Evolutionary conservation across 2,797 vertebrate genomes (phyloP).

Genomic region (Spinus olivaceus): DNA sequence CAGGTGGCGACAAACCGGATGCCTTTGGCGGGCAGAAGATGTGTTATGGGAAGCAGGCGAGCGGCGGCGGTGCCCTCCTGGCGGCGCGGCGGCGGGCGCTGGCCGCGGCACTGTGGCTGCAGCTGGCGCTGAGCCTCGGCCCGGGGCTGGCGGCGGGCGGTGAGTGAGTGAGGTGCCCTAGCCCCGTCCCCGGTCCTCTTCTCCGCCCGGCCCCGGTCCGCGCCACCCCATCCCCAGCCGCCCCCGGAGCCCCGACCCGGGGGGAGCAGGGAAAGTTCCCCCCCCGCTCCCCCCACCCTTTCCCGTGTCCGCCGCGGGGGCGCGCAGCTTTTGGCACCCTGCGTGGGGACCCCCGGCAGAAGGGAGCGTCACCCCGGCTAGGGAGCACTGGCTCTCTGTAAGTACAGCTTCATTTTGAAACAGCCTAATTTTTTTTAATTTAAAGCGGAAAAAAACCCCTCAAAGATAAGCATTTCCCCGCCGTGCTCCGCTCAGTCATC

Average conservation of each 20-base stretch:
- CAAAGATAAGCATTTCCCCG: not conserved
- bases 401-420: not conserved
- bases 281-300: not conserved
- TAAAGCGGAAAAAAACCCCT: accelerated
- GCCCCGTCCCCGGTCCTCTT: not conserved
- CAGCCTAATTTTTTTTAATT: not conserved
- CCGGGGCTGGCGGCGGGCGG: conserved; percentile 73
- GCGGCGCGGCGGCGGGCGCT: conserved; percentile 64
- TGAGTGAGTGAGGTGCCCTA: conserved; percentile 63
- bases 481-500: not conserved
- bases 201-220: not conserved
- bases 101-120: conserved; percentile 73
- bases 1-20: conserved; percentile 72
- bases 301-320: not conserved
- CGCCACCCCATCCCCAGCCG: not conserved
- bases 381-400: not conserved
- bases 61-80: conserved; percentile 64
- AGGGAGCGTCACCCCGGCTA: not conserved
- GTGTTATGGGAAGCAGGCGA: conserved; percentile 78
- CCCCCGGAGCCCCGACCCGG: not conserved
- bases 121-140: conserved; percentile 73
- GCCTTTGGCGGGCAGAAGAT: conserved; percentile 77
- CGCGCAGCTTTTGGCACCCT: not conserved
- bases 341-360: not conserved
- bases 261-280: not conserved